Percentiles rank a stretch among this genome's conserved stretches.
Conservation (phyloP, 2,113 vertebrate genomes). For the Pluvialis apricaria region DNA sequence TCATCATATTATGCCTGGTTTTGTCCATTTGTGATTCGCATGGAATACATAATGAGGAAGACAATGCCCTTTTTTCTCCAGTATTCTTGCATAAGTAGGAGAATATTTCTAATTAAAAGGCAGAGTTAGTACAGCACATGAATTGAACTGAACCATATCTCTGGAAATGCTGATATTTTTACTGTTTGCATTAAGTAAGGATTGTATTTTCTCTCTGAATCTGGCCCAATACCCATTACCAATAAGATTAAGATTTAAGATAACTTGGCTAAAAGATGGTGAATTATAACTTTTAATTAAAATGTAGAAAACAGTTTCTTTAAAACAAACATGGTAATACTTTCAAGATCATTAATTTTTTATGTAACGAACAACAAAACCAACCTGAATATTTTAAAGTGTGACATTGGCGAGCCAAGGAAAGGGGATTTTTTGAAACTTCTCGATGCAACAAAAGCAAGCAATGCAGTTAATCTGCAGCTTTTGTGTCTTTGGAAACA, state of each 20-base stretch:
- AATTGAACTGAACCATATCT: constrained; percentile 71
- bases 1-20: constrained; percentile 57
- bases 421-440: constrained; percentile 28
- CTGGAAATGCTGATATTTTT: constrained; percentile 72
- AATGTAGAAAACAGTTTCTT: constrained; percentile 68
- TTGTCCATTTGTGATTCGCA: constrained; percentile 70
- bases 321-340: constrained; percentile 74
- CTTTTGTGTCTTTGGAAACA: not conserved
- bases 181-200: constrained; percentile 76
- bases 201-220: constrained; percentile 75
- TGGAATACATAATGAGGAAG: constrained; percentile 69
- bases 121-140: constrained; percentile 64
- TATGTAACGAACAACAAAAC: constrained; percentile 53
- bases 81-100: constrained; percentile 70
- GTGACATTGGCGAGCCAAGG: constrained; percentile 8
- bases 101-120: constrained; percentile 77
- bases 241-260: constrained; percentile 78
- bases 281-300: constrained; percentile 82
- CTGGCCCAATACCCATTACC: constrained; percentile 64
- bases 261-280: constrained; percentile 70
- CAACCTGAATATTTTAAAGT: constrained; percentile 66
- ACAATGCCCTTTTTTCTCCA: constrained; percentile 60
- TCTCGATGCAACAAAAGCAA: not conserved
- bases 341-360: constrained; percentile 69
- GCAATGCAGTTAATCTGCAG: not conserved